Base-by-base conservation (phyloP, 2,113 vertebrate genomes). In the Oncorhynchus keta region DNA sequence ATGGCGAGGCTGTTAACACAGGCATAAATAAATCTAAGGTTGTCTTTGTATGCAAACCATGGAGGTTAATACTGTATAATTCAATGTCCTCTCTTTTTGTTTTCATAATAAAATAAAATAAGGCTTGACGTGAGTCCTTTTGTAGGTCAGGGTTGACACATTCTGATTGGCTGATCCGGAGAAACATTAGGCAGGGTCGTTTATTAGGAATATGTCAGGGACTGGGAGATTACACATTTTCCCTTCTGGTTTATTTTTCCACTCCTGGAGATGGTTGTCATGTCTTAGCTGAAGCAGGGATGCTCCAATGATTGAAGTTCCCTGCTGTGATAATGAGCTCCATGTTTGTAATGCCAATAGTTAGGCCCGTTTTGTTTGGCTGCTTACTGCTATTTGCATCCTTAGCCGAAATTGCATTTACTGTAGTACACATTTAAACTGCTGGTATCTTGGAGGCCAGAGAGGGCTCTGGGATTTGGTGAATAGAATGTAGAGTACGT, bases 21-120 rank as follows among this genome's bases (percentile, higher is more conserved):
- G 92, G 93, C 95, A 95, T 94, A 96, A 96, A 97, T 96, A 97
- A 96, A 96, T 94, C 92, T 93, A 84, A 94, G 88, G 93, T 35
- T 35, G 35, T 95, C 95, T 96, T 95, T 95, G 92, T 95, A 95
- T 96, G 95, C 95, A 96, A 94, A 96, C 92, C 94, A 94, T 95
- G 93, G 96, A 97, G 96, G 96, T 97, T 97, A 97, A 97, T 96
- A 91, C 95, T 96, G 96, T 95, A 96, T 96, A 97, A 97, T 97
- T 95, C 92, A 93, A 75, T 95, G 93, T 95, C 94, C 93, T 94
- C 93, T 95, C 95, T 95, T 11, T 35, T 94, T 96, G 93, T 95
- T 96, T 94, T 94, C 91, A 93, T 97, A 95, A 96, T 97, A 94
- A 95, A 96, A 97, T 95, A 94, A 88, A 93, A 95, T 92, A 93